Conservation (phyloP, 2,113 vertebrate genomes). For the Hydrolagus affinis region DNA sequence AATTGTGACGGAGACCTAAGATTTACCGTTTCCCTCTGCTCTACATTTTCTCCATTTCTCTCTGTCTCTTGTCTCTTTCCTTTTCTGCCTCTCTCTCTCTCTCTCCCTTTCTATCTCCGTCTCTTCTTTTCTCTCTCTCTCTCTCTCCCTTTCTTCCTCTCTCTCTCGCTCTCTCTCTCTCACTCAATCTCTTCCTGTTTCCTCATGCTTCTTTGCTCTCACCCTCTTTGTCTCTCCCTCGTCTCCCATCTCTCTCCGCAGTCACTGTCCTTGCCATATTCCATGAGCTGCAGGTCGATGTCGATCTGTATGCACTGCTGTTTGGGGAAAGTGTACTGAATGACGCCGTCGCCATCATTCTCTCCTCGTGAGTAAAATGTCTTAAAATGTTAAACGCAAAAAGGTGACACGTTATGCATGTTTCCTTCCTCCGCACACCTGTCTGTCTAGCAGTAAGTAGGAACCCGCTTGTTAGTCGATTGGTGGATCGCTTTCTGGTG, state of each 20-base stretch:
- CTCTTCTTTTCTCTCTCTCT: too few species aligned
- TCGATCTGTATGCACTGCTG: slow-evolving; percentile 92
- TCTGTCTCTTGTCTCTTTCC: neutral
- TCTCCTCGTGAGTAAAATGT: slow-evolving; percentile 80
- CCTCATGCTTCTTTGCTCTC: neutral
- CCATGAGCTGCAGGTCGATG: slow-evolving; percentile 88
- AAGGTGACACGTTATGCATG: too few species aligned
- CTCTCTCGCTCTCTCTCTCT: slow-evolving; percentile 5
- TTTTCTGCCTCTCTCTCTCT: neutral
- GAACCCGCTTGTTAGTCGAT: too few species aligned
- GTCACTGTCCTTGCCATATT: slow-evolving; percentile 96
- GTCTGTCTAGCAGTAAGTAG: too few species aligned
- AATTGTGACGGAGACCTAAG: neutral
- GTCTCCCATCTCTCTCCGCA: slow-evolving; percentile 43
- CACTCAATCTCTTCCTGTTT: neutral
- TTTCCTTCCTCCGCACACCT: too few species aligned
- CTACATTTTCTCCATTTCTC: neutral
- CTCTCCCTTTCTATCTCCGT: neutral
- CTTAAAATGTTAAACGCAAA: neutral
- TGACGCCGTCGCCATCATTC: slow-evolving; percentile 88
- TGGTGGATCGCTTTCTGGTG: too few species aligned
- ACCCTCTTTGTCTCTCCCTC: neutral
- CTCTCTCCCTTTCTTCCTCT: neutral
- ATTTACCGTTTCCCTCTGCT: neutral
- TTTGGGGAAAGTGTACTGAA: slow-evolving; percentile 97